Evolutionary conservation across 1,140 invertebrate species (phyloP).

Genomic region (Aradophagus sp.): DNA sequence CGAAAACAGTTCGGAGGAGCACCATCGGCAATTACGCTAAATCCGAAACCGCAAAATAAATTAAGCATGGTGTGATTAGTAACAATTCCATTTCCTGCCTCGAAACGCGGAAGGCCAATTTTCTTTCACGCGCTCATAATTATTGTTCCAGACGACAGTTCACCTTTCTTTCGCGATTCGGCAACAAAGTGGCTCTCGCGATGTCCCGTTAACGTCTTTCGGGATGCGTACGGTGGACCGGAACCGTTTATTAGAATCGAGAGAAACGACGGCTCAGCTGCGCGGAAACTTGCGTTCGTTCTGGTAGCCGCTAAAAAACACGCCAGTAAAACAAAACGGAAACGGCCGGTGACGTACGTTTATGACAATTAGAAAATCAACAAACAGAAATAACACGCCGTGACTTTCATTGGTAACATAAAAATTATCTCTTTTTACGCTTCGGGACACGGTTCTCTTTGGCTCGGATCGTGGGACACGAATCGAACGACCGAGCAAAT

Average conservation of each 20-base stretch:
- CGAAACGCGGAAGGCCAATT: constrained; percentile 50
- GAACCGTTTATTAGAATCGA: constrained; percentile 57
- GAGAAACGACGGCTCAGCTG: constrained; percentile 53
- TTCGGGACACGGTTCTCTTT: too few species aligned
- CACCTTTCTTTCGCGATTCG: constrained; percentile 56
- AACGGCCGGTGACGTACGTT: constrained; percentile 46
- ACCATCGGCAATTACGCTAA: constrained; percentile 29
- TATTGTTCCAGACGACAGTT: constrained; percentile 52
- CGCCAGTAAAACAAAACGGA: constrained; percentile 41
- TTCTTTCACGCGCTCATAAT: constrained; percentile 58
- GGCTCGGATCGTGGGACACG: too few species aligned
- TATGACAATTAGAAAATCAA: constrained; percentile 54
- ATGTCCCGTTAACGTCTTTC: constrained; percentile 58
- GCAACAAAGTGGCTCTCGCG: constrained; percentile 51
- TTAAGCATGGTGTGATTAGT: constrained; percentile 52
- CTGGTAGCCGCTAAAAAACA: constrained; percentile 39
- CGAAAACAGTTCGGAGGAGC: constrained; percentile 6
- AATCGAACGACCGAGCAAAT: too few species aligned
- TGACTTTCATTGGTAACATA: constrained; percentile 47
- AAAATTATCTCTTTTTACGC: too few species aligned
- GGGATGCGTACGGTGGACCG: constrained; percentile 60
- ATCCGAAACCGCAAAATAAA: constrained; percentile 54
- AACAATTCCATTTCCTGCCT: constrained; percentile 53
- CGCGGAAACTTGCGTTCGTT: constrained; percentile 54
- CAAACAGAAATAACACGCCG: constrained; percentile 31